Base-by-base conservation (phyloP, 2,888 invertebrate genomes). In the Drosophila siamana region DNA sequence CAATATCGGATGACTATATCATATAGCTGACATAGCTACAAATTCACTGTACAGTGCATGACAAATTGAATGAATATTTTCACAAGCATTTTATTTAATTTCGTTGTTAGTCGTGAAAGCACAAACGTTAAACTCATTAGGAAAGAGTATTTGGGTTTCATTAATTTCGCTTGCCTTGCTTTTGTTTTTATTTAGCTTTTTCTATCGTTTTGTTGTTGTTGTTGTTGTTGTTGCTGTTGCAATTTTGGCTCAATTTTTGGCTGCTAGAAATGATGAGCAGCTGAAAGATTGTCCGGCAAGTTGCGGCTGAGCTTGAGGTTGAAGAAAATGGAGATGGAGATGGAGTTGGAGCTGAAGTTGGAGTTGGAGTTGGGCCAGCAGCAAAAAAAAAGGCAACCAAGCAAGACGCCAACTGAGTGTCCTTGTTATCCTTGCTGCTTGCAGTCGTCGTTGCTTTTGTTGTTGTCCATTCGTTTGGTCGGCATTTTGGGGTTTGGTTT, bases 401-500 rank as follows among this genome's bases (percentile, higher is more conserved):
- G 33, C 73, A 61, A 73, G 69, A 74, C 69, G 48, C 26, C 38
- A 69, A 57, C 60, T 63, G 56, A 44, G 19, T 51, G 48, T 62
- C 56, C 55, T 68, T 43, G 59, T 43, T 68, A 24, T 33, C 22
- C 28, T 52, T 13, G 36, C 36, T 9, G 22, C n/a, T 41, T 22
- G 15, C 38, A 46, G 52, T 38, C 56, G 52, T 36, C 54, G 48
- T 56, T 52, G 26, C n/a, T n/a, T n/a, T 43, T 60, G 59, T 33
- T 74, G 48, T 57, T 70, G 65, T 68, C 38, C 52, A 56, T 60
- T 66, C 62, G 59, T 70, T 73, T 68, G 78, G 73, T 70, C 62
- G 68, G 62, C 64, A 69, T 67, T 75, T 74, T 69, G 61, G 68
- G 46, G 52, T 66, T 66, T 66, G 61, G 52, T 69, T 73, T 71